Percentiles rank a stretch among this genome's conserved stretches.
These are phyloP conservation scores for Manis javanica DNA, from an alignment of 2,797 vertebrate species.

Conservation along the genomic window DNA sequence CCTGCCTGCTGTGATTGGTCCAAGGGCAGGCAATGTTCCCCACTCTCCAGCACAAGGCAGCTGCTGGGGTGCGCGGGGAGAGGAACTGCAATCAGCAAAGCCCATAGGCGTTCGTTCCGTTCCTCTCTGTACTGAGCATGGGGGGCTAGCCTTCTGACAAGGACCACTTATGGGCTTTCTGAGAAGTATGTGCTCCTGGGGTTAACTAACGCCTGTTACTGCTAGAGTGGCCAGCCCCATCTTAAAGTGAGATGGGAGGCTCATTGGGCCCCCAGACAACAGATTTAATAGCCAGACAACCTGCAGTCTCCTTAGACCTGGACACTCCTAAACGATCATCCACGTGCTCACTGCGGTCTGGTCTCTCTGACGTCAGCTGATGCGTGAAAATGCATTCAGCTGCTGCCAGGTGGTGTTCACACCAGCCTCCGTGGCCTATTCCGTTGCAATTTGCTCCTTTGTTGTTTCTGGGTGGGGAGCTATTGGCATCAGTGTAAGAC, in stretches of 20 bases:
- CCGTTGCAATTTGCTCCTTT: not conserved
- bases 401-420: not conserved
- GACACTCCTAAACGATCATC: accelerated
- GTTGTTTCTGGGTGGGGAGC: not conserved
- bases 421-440: not conserved
- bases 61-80: not conserved
- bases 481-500: not conserved
- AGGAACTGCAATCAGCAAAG: not conserved
- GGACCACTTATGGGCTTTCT: not conserved
- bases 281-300: not conserved
- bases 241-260: not conserved
- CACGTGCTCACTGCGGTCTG: not conserved
- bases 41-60: not conserved
- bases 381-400: not conserved
- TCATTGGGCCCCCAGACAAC: not conserved
- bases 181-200: not conserved
- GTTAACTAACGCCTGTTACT: not conserved
- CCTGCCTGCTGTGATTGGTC: not conserved
- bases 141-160: not conserved
- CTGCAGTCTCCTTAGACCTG: not conserved
- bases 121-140: not conserved
- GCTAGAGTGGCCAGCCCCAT: not conserved
- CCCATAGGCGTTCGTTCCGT: not conserved
- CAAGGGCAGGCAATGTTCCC: not conserved
- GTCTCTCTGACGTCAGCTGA: not conserved